These are phyloP conservation scores for Copsychus sechellarum DNA, from an alignment of 2,113 vertebrate genomes.

Conservation along the genomic window DNA sequence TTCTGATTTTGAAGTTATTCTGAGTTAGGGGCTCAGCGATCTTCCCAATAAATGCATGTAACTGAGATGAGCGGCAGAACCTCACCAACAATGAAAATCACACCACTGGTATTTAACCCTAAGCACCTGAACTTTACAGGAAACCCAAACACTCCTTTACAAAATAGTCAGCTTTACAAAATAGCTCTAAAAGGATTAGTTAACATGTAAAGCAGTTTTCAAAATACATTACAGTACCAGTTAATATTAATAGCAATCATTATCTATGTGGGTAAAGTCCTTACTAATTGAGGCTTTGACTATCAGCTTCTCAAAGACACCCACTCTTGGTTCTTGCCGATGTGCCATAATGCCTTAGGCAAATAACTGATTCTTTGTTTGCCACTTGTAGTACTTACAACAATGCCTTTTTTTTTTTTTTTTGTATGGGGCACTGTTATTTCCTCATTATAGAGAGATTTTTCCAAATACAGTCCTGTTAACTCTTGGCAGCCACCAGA, in stretches of 20 bases:
- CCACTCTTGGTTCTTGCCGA: conserved; percentile 14
- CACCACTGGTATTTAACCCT: neutral
- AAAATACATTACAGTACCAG: neutral
- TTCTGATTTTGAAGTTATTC: neutral
- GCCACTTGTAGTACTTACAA: neutral
- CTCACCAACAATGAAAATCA: neutral
- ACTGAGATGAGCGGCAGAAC: neutral
- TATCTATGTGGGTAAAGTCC: neutral
- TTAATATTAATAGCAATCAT: conserved; percentile 3
- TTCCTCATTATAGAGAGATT: neutral
- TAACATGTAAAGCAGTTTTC: neutral
- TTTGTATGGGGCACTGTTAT: neutral
- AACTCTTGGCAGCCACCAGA: conserved; percentile 6
- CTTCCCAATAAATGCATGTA: neutral
- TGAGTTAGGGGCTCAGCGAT: neutral
- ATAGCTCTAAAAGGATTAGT: neutral
- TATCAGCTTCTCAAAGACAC: conserved; percentile 5
- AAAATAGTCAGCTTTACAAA: neutral
- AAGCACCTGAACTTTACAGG: neutral
- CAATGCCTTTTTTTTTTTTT: neutral
- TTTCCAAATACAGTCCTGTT: neutral
- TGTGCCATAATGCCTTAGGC: neutral
- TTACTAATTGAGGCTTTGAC: conserved; percentile 17
- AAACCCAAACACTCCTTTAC: neutral
- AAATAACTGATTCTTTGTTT: conserved; percentile 36